Base-by-base conservation (phyloP, 2,113 vertebrate species). In the Pygoscelis adeliae region DNA sequence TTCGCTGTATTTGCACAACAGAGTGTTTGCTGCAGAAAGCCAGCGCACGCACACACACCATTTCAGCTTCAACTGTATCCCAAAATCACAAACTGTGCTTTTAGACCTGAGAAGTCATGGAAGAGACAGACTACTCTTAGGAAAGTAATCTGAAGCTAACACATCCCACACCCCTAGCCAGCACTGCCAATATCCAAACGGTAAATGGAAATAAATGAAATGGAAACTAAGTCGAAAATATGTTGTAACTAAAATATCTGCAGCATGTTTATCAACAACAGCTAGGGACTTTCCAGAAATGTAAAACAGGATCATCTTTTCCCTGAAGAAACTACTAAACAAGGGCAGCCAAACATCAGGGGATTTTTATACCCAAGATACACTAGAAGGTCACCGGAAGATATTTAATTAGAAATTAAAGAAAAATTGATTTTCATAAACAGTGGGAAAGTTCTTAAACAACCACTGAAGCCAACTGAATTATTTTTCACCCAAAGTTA, bases 11-110 rank as follows among this genome's bases (percentile, higher is more conserved):
- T 93, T 95, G 53, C 81, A 83, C 47, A 30, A 67, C 3, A 2
- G 56, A 85, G 53, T 8, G 18, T n/a, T 63, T 83, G 58, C 61
- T 83, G 40, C 34, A 14, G 53, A 63, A 69, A 77, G 18, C 44
- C 38, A 50, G n/a, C 4, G 6, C 0, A 0, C 11, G 0, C 26
- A 32, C 18, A 5, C 29, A 25, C 50, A 46, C 42, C 1, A 0
- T 32, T 89, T 76, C 76, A 40, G n/a, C n/a, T 79, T 89, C 62
- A 50, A 5, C 29, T 52, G 15, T 67, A 34, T 15, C 44, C 18
- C 13, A 0, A 47, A 61, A 56, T 1, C 49, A 30, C 62, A 52
- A 73, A n/a, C 49, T 47, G 23, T 56, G 40, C 6, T 69, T 80
- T 69, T 81, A 26, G 40, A 69, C 49, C 49, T 61, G 44, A 47